These are phyloP conservation scores for Diglossa cyanea DNA, from an alignment of 2,797 vertebrate genomes.

Conservation along the genomic window DNA sequence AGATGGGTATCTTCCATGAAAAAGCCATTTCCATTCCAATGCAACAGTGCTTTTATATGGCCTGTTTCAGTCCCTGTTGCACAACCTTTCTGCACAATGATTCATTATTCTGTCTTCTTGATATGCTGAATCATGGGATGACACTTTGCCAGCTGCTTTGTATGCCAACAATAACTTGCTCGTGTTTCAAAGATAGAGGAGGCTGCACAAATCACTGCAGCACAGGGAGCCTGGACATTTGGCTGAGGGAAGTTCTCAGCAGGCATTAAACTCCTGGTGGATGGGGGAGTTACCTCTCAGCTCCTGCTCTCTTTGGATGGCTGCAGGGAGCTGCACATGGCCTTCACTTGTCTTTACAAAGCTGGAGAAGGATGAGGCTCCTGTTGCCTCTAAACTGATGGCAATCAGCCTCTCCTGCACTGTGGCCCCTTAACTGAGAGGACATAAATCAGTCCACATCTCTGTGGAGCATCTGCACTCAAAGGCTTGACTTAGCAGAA, in stretches of 20 bases:
- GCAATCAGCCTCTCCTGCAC: not conserved
- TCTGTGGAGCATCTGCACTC: not conserved
- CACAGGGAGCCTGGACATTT: not conserved
- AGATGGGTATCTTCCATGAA: not conserved
- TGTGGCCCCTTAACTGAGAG: not conserved
- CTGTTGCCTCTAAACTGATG: not conserved
- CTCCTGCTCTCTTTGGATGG: not conserved
- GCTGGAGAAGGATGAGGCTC: not conserved
- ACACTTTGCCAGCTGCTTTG: slow-evolving; percentile 17
- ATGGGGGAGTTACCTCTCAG: not conserved
- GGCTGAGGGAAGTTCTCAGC: not conserved
- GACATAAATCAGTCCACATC: not conserved
- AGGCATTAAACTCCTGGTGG: not conserved
- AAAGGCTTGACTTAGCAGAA: not conserved
- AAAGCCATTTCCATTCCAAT: slow-evolving; percentile 35
- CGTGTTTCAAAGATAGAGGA: not conserved
- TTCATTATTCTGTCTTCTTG: slow-evolving; percentile 43
- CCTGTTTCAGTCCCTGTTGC: not conserved
- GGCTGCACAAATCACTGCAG: slow-evolving; percentile 18
- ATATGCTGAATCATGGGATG: slow-evolving; percentile 57
- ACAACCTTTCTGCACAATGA: slow-evolving; percentile 39
- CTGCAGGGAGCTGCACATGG: not conserved
- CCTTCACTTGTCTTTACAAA: not conserved
- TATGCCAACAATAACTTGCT: slow-evolving; percentile 53
- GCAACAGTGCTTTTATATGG: slow-evolving; percentile 9